Conservation (phyloP, 2,797 vertebrate genomes). For the Mionectes olivaceus region DNA sequence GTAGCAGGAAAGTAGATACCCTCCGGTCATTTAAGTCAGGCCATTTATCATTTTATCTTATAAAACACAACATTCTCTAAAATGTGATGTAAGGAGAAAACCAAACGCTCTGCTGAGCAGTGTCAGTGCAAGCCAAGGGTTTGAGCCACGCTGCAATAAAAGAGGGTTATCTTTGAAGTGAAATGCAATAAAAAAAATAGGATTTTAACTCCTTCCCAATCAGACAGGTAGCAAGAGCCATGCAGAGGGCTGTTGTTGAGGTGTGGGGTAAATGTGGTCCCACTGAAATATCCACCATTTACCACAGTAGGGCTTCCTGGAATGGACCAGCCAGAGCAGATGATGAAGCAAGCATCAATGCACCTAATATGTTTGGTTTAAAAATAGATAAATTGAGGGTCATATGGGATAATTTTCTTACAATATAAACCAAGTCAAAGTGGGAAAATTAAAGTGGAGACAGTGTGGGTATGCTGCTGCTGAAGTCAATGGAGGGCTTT, state of each 20-base stretch:
- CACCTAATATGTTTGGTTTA: not conserved
- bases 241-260: not conserved
- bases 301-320: not conserved
- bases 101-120: constrained; percentile 37
- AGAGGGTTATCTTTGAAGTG: constrained; percentile 9
- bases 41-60: constrained; percentile 71
- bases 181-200: not conserved
- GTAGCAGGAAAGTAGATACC: constrained; percentile 47
- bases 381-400: not conserved
- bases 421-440: not conserved
- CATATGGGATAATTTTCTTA: not conserved
- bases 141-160: not conserved
- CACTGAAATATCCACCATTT: not conserved
- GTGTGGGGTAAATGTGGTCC: not conserved
- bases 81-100: constrained; percentile 30
- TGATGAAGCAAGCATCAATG: not conserved
- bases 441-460: not conserved
- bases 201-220: not conserved
- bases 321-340: not conserved
- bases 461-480: not conserved
- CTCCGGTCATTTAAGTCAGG: constrained; percentile 51
- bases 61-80: constrained; percentile 41
- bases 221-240: not conserved
- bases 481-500: not conserved
- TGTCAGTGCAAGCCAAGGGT: not conserved